Evolutionary conservation across 2,888 invertebrate species (phyloP).

Genomic region (Perithous albicinctus): DNA sequence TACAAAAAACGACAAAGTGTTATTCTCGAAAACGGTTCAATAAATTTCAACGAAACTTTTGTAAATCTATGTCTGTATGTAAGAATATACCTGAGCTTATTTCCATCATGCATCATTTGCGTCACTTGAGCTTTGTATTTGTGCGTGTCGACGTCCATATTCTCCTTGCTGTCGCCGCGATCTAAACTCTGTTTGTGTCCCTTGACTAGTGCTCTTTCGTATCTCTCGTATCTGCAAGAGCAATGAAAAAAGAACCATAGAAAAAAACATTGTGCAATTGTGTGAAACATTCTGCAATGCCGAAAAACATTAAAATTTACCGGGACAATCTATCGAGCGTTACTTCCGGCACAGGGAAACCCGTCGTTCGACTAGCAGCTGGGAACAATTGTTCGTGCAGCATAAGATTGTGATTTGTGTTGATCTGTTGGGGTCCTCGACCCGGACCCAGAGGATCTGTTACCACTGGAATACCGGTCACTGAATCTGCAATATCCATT

Average conservation of each 20-base stretch:
- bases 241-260: background rate
- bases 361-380: conserved; percentile 83
- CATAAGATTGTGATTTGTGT: conserved; percentile 90
- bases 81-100: conserved; percentile 88
- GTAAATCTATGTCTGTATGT: background rate
- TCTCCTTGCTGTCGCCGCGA: conserved; percentile 81
- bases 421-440: conserved; percentile 86
- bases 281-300: background rate
- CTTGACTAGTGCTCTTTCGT: conserved; percentile 87
- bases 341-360: conserved; percentile 81
- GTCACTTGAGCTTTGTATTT: conserved; percentile 87
- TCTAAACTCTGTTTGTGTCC: conserved; percentile 84
- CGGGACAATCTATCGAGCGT: conserved; percentile 82
- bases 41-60: too few species aligned
- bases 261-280: background rate
- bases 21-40: too few species aligned
- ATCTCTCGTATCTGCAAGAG: conserved; percentile 85
- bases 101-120: conserved; percentile 88
- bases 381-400: conserved; percentile 91
- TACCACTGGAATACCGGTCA: conserved; percentile 90
- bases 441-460: conserved; percentile 81
- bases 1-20: too few species aligned
- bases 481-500: conserved; percentile 86
- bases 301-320: conserved; percentile 68
- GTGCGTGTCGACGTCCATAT: conserved; percentile 84